Evolutionary conservation across 2,888 invertebrate species (phyloP), one percentile per base, ranked within the genome.

Genomic region (Cybosia mesomella): DNA sequence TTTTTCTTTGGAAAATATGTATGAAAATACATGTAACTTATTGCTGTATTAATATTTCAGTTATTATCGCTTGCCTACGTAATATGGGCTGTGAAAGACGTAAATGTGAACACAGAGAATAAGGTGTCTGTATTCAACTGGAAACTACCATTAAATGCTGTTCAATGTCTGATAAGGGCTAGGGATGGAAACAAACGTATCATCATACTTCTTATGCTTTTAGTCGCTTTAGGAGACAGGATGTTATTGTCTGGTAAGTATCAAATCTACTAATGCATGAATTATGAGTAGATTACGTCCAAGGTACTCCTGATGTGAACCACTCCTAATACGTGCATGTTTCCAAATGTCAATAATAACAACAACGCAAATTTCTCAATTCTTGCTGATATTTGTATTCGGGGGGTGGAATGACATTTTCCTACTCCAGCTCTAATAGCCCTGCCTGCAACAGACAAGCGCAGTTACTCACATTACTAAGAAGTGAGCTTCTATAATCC

Each of bases 131-230:
- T 95, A 1, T 92, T 95, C 8, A 94, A 94, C 76, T 91, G 95
- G 89, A 89, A 91, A 4, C 82, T 93, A 10, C 95, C 95, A 0
- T 83, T 92, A 13, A 91, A 92, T 62, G 93, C 95, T 0, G 88
- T 94, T 66, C 91, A 95, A 13, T 95, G 96, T 61, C 95, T 97
- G 13, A 95, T 97, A 83, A 96, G 96, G 83, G 90, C 95, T 58
- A 95, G 97, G 1, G 96, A 96, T 3, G 96, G 96, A 64, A 95
- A 96, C 80, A 92, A 96, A 72, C 95, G 96, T 79, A 93, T 93
- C 78, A 96, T 97, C 80, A 96, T 97, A 66, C 87, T 96, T 79
- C 92, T 97, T 68, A 95, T 97, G 87, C 95, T 97, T 95, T 83
- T 97, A 49, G 96, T 97, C 9, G 91, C 91, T 1, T 85, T 95